phyloP scores from a whole-genome alignment of 2,797 vertebrate genomes.

The Anabacerthia variegaticeps region DNA sequence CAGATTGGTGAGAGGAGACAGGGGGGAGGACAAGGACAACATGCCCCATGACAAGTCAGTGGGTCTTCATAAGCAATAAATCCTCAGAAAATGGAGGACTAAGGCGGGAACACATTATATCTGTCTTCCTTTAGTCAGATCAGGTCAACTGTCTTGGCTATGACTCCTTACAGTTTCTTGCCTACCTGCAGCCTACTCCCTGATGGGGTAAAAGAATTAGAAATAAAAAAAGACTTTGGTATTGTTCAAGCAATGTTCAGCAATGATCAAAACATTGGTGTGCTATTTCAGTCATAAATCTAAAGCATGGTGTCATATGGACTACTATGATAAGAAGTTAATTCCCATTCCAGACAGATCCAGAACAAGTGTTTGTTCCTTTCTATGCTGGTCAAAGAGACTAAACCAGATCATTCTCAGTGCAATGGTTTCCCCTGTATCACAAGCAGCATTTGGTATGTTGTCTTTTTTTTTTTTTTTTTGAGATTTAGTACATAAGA shows the following conservation, averaged over 20 bases:
- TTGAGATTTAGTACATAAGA: neutral
- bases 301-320: neutral
- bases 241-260: neutral
- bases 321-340: neutral
- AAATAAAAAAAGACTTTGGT: neutral
- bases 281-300: neutral
- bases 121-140: neutral
- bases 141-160: neutral
- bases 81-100: neutral
- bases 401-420: neutral
- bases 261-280: neutral
- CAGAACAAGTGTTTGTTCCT: neutral
- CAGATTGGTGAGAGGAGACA: neutral
- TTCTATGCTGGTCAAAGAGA: neutral
- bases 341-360: neutral
- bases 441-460: neutral
- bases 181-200: neutral
- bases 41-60: no score
- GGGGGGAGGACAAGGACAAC: no score
- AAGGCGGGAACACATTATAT: accelerated
- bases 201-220: neutral
- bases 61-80: neutral
- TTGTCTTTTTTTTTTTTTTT: neutral
- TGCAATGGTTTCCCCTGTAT: neutral
- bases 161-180: neutral